Evolutionary conservation across 2,113 vertebrate genomes (phyloP).

Genomic region (Phycodurus eques): DNA sequence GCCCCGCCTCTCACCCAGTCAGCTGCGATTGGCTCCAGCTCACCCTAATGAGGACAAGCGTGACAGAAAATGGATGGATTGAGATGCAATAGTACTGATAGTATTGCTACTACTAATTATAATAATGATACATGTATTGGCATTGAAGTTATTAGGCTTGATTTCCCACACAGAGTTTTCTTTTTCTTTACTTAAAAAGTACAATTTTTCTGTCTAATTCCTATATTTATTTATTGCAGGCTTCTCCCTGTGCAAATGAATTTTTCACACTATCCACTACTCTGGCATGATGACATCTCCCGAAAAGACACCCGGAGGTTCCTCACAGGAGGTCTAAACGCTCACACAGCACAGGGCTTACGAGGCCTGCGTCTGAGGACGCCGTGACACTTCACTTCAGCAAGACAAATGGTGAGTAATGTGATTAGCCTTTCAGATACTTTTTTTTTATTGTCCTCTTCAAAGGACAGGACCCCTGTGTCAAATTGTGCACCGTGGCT

Average conservation of each 20-base stretch:
- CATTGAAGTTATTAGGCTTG: no score
- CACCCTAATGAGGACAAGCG: neutral
- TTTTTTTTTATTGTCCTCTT: constrained; percentile 62
- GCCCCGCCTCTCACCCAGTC: no score
- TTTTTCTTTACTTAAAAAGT: neutral
- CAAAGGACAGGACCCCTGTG: constrained; percentile 55
- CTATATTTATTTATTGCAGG: neutral
- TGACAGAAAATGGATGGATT: neutral
- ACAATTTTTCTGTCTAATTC: neutral
- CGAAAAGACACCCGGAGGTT: constrained; percentile 16
- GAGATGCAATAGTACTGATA: neutral
- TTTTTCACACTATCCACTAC: no score
- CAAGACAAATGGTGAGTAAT: constrained; percentile 70
- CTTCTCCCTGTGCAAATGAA: neutral
- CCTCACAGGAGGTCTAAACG: constrained; percentile 36
- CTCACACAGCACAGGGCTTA: constrained; percentile 2
- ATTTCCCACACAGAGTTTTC: neutral
- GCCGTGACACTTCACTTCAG: constrained; percentile 64
- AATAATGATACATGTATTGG: neutral
- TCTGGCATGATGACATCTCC: no score
- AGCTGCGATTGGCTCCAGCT: no score
- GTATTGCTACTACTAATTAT: neutral
- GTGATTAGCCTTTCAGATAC: constrained; percentile 62
- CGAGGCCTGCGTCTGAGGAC: constrained; percentile 5
- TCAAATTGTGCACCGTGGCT: constrained; percentile 48